Evolutionary conservation across 2,113 vertebrate genomes (phyloP).

Genomic region (Calidris pygmaea): DNA sequence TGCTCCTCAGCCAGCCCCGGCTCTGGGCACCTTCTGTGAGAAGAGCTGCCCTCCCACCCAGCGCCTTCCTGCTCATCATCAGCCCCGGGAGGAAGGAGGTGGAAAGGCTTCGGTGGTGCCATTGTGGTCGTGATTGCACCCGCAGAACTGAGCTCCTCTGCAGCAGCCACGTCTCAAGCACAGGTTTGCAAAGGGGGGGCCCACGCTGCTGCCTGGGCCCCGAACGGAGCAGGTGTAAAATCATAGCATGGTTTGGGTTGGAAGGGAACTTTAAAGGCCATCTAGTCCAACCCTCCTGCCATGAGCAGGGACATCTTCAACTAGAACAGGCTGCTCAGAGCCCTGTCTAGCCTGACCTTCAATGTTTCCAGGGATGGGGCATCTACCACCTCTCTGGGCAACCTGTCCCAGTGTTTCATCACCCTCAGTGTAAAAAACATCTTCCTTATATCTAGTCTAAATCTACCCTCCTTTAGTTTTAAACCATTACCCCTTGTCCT

Average conservation of each 20-base stretch:
- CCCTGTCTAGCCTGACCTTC: not conserved
- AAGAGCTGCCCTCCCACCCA: not conserved
- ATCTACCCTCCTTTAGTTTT: not conserved
- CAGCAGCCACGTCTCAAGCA: accelerated
- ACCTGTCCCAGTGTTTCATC: not conserved
- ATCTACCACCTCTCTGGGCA: not conserved
- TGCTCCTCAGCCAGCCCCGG: not conserved
- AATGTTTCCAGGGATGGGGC: not conserved
- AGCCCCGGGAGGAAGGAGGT: not conserved
- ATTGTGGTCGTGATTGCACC: not conserved
- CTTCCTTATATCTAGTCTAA: not conserved
- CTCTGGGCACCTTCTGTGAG: not conserved
- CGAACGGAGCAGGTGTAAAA: accelerated
- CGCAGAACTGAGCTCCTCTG: not conserved
- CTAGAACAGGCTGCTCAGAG: not conserved
- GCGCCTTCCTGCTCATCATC: not conserved
- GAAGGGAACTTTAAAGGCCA: not conserved
- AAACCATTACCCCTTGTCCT: not conserved
- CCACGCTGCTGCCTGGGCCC: accelerated
- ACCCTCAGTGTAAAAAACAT: not conserved
- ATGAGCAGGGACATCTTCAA: not conserved
- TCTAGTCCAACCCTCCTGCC: not conserved
- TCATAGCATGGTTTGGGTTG: not conserved
- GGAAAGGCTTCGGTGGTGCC: accelerated
- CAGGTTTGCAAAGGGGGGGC: too few relatives aligned